These are phyloP conservation scores for Atta cephalotes DNA, from an alignment of 1,140 invertebrate species.

Conservation along the genomic window DNA sequence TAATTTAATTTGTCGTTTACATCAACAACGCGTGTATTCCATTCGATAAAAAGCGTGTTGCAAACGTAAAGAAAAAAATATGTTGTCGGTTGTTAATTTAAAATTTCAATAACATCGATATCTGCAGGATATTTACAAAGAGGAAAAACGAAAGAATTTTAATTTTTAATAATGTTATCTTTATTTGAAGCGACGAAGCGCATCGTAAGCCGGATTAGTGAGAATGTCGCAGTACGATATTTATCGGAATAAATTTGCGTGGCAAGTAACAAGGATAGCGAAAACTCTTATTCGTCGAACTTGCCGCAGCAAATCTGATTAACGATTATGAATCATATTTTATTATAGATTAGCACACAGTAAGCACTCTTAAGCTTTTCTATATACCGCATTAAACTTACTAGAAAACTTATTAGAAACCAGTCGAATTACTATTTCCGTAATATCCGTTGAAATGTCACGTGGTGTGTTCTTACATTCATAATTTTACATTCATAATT, in stretches of 20 bases:
- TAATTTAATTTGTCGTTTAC: conserved; percentile 51
- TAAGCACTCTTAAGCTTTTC: not conserved
- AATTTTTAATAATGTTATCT: conserved; percentile 28
- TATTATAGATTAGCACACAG: conserved; percentile 14
- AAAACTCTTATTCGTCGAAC: not conserved
- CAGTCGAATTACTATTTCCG: not conserved
- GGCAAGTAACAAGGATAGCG: not conserved
- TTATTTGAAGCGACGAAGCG: not conserved
- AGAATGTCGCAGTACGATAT: conserved; percentile 20
- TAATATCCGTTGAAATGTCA: not conserved
- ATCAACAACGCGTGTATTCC: conserved; percentile 11
- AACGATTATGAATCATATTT: not conserved
- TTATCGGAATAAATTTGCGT: conserved; percentile 30
- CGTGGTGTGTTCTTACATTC: conserved; percentile 27
- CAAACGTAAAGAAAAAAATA: not conserved
- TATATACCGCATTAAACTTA: not conserved
- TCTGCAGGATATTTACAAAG: not conserved
- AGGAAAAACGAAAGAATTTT: not conserved
- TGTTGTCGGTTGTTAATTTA: conserved; percentile 15
- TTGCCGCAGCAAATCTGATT: not conserved
- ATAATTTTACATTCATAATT: conserved; percentile 36
- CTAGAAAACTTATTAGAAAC: not conserved
- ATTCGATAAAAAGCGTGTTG: not conserved
- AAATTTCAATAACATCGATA: not conserved
- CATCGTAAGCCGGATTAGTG: not conserved